Evolutionary conservation across 2,888 invertebrate genomes (phyloP).

Genomic region (Drosophila antonietae): DNA sequence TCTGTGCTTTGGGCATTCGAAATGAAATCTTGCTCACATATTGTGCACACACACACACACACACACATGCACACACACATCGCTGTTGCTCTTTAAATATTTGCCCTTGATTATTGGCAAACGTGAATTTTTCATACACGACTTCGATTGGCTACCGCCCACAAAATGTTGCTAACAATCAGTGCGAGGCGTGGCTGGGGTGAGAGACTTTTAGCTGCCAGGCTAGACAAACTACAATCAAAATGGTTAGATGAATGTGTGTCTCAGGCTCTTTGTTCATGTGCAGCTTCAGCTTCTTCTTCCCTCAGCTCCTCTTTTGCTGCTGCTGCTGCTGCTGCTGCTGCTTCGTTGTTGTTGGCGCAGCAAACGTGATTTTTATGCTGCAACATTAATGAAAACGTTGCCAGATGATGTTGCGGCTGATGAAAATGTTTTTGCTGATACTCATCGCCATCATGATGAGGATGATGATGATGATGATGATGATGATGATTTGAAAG

Average conservation of each 20-base stretch:
- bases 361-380: conserved; percentile 73
- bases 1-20: background rate
- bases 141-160: conserved; percentile 48
- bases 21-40: conserved; percentile 45
- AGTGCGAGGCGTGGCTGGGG: conserved; percentile 18
- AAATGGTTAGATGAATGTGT: conserved; percentile 59
- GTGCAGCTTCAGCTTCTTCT: background rate
- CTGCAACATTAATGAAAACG: conserved; percentile 67
- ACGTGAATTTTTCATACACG: conserved; percentile 48
- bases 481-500: conserved; percentile 15
- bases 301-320: background rate
- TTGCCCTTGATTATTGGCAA: conserved; percentile 82
- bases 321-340: background rate
- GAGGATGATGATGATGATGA: background rate
- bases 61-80: conserved; percentile 21
- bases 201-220: conserved; percentile 16
- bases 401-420: conserved; percentile 35
- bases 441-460: conserved; percentile 9
- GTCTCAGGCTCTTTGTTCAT: conserved; percentile 21
- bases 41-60: conserved; percentile 40
- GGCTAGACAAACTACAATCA: conserved; percentile 62
- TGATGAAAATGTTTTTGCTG: conserved; percentile 20
- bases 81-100: conserved; percentile 78
- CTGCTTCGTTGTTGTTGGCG: conserved; percentile 39
- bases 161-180: conserved; percentile 48